Percentiles rank a stretch among this genome's conserved stretches.
phyloP scores from a whole-genome alignment of 2,888 invertebrate genomes.

The Rhaphigaster nebulosa region DNA sequence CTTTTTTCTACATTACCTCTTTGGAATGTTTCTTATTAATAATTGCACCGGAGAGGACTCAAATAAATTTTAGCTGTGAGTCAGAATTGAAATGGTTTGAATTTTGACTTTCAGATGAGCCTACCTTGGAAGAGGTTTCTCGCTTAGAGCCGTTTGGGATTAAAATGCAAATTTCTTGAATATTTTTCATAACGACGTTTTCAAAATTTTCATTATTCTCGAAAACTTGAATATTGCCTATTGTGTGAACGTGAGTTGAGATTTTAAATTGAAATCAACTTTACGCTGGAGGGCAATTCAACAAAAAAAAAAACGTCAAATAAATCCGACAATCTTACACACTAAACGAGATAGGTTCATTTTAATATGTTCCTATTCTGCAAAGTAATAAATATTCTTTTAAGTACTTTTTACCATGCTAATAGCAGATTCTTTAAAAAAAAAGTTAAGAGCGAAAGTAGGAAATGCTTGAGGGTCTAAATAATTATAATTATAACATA shows the following conservation, averaged over 20 bases:
- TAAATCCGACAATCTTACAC: too few species aligned
- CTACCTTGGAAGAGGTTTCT: slow-evolving; percentile 25
- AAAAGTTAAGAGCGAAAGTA: too few species aligned
- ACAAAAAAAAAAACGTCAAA: neutral
- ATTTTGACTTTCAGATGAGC: slow-evolving; percentile 27
- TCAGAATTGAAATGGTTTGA: slow-evolving; percentile 10
- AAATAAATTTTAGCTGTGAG: neutral
- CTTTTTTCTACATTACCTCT: too few species aligned
- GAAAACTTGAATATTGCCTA: neutral
- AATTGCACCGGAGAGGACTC: neutral
- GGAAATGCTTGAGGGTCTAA: too few species aligned
- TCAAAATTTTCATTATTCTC: slow-evolving; percentile 23
- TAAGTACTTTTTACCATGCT: too few species aligned
- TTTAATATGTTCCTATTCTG: too few species aligned
- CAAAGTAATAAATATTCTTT: too few species aligned
- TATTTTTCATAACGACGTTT: slow-evolving; percentile 29
- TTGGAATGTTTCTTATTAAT: neutral
- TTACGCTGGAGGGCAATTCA: neutral
- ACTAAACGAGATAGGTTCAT: too few species aligned
- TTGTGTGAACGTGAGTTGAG: neutral
- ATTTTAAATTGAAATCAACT: neutral
- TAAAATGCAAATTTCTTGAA: slow-evolving; percentile 35
- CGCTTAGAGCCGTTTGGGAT: neutral
- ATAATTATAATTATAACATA: too few species aligned
- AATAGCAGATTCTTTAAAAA: too few species aligned